Percentiles rank a stretch among this genome's conserved stretches.
Conservation (phyloP, 2,113 vertebrate genomes). For the Protobothrops mucrosquamatus region DNA sequence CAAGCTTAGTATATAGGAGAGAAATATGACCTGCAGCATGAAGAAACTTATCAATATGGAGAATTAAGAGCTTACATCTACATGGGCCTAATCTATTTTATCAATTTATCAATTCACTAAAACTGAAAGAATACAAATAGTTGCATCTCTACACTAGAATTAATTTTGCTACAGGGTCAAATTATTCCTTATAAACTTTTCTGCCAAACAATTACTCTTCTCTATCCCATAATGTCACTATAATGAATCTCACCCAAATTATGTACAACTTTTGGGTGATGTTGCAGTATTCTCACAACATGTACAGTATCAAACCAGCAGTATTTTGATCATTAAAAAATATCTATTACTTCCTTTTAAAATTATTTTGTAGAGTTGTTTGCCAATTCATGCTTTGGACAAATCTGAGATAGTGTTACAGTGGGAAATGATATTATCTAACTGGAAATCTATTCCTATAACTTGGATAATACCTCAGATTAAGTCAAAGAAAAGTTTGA, state of each 20-base stretch:
- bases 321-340: not conserved
- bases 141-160: not conserved
- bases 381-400: not conserved
- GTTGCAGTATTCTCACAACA: not conserved
- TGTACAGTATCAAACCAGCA: not conserved
- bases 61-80: not conserved
- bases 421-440: not conserved
- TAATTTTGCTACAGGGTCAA: not conserved
- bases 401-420: not conserved
- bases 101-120: not conserved
- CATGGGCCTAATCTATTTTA: not conserved
- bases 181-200: not conserved
- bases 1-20: not conserved
- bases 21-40: not conserved
- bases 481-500: constrained; percentile 20
- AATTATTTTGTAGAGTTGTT: not conserved
- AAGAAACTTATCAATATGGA: not conserved
- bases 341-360: not conserved
- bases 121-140: not conserved
- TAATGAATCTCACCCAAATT: not conserved
- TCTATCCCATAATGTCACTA: not conserved
- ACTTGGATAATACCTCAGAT: not conserved
- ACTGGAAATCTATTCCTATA: not conserved
- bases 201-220: not conserved
- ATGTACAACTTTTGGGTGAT: not conserved